Conservation (phyloP, 1,140 invertebrate species). For the Stenopsyche tienmushanensis region DNA sequence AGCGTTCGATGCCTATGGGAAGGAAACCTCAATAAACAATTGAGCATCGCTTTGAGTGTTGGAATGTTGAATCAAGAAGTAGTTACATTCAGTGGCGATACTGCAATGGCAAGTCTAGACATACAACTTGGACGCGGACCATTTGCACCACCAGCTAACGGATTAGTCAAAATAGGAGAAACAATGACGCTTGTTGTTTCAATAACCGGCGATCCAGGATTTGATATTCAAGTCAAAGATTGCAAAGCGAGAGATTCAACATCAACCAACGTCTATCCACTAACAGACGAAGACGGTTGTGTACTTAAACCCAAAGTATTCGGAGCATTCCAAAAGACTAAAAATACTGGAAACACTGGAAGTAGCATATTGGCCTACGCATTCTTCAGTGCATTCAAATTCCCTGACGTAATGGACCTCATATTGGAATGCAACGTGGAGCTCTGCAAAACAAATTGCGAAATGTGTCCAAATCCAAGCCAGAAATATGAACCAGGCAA, state of each 20-base stretch:
- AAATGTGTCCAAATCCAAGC: slow-evolving; percentile 68
- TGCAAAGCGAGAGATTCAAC: slow-evolving; percentile 73
- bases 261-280: slow-evolving; percentile 62
- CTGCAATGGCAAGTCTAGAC: slow-evolving; percentile 76
- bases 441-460: slow-evolving; percentile 78
- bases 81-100: slow-evolving; percentile 81
- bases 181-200: slow-evolving; percentile 79
- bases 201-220: slow-evolving; percentile 76
- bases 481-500: slow-evolving; percentile 65
- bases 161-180: slow-evolving; percentile 81
- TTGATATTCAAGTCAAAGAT: slow-evolving; percentile 76
- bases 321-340: slow-evolving; percentile 78
- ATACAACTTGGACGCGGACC: slow-evolving; percentile 79
- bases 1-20: slow-evolving; percentile 80
- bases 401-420: slow-evolving; percentile 84
- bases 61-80: slow-evolving; percentile 79
- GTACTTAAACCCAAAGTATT: slow-evolving; percentile 80
- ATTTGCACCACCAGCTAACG: slow-evolving; percentile 72
- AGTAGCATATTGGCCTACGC: slow-evolving; percentile 78
- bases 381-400: slow-evolving; percentile 84
- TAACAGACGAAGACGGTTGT: slow-evolving; percentile 78
- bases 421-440: slow-evolving; percentile 83
- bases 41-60: slow-evolving; percentile 73
- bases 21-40: slow-evolving; percentile 72
- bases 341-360: slow-evolving; percentile 70